Evolutionary conservation across 2,113 vertebrate species (phyloP).

Genomic region (Nothoprocta perdicaria): DNA sequence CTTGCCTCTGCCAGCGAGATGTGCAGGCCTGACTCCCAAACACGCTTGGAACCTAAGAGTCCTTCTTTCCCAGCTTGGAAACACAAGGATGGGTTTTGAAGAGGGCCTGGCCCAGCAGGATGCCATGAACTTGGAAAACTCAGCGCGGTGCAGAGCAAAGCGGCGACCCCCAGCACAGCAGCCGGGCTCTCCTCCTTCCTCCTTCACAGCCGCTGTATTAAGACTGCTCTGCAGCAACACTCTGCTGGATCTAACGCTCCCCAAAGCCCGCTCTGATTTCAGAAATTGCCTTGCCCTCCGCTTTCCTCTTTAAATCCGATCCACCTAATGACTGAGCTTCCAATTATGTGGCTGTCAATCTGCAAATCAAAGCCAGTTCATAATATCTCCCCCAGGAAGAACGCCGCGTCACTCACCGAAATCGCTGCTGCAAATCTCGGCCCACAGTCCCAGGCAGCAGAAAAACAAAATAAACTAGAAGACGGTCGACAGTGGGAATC

Average conservation of each 20-base stretch:
- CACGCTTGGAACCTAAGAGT: too few species aligned
- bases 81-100: too few species aligned
- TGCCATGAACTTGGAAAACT: too few species aligned
- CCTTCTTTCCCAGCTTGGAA: too few species aligned
- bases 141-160: too few species aligned
- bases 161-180: not conserved
- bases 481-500: slow-evolving; percentile 26
- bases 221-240: slow-evolving; percentile 24
- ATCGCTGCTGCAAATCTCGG: slow-evolving; percentile 65
- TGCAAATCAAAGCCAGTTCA: slow-evolving; percentile 62
- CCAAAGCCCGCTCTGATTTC: slow-evolving; percentile 66
- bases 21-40: too few species aligned
- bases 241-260: slow-evolving; percentile 40
- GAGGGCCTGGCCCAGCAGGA: too few species aligned
- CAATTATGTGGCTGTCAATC: slow-evolving; percentile 74
- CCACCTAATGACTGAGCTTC: slow-evolving; percentile 69
- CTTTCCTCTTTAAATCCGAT: slow-evolving; percentile 65
- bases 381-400: slow-evolving; percentile 64
- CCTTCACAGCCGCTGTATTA: slow-evolving; percentile 8
- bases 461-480: slow-evolving; percentile 42
- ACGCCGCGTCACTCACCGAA: slow-evolving; percentile 54
- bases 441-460: slow-evolving; percentile 36
- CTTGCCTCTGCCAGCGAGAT: not conserved
- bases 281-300: slow-evolving; percentile 59
- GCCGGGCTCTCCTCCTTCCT: not conserved